phyloP scores from a whole-genome alignment of 2,113 vertebrate genomes.

The Candoia aspera region DNA sequence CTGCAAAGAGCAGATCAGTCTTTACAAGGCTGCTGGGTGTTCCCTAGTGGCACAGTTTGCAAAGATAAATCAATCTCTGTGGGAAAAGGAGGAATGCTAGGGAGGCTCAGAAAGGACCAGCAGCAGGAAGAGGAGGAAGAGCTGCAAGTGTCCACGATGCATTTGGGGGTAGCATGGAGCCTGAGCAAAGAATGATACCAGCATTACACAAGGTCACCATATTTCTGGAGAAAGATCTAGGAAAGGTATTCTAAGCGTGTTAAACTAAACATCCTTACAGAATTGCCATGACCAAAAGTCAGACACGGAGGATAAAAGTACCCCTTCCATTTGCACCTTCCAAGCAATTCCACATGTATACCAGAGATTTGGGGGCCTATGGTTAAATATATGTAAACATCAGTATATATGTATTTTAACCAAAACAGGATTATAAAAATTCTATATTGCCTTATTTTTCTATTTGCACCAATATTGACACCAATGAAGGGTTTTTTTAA shows the following conservation, averaged over 20 bases:
- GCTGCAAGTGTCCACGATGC: no score
- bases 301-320: background rate
- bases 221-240: no score
- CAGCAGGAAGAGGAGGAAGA: no score
- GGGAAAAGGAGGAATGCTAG: background rate
- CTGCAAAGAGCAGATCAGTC: background rate
- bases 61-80: background rate
- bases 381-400: background rate
- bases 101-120: background rate
- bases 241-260: background rate
- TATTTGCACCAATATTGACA: background rate
- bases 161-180: no score
- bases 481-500: background rate
- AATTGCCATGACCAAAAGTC: background rate
- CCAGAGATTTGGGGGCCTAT: background rate
- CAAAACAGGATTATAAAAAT: background rate
- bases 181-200: no score
- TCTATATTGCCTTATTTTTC: background rate
- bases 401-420: background rate
- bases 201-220: no score
- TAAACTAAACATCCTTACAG: background rate
- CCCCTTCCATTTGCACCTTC: background rate
- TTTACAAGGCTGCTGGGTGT: background rate
- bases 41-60: background rate
- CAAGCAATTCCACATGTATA: background rate